Percentiles rank a stretch among this genome's conserved stretches.
Conservation (phyloP, 2,113 vertebrate species). For the Beaufortia kweichowensis region DNA sequence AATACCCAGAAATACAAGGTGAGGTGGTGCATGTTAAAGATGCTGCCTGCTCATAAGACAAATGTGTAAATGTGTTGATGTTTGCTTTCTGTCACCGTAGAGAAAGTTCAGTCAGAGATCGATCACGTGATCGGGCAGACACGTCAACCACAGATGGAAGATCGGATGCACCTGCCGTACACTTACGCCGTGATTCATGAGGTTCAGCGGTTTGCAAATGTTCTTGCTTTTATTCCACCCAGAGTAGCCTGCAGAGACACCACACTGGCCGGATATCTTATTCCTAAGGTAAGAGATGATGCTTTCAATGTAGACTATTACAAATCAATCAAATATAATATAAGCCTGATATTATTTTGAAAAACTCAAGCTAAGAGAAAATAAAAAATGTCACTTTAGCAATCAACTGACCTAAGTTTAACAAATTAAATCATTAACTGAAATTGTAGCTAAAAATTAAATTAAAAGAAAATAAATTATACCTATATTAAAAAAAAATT, state of each 20-base stretch:
- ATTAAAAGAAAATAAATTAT: no score
- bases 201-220: conserved; percentile 69
- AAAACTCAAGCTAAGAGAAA: no score
- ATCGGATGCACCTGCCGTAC: conserved; percentile 61
- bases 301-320: background rate
- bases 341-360: no score
- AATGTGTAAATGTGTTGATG: background rate
- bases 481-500: no score
- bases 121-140: conserved; percentile 52
- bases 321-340: no score
- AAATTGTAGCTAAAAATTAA: no score
- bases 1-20: conserved; percentile 74
- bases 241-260: conserved; percentile 55
- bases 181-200: conserved; percentile 57
- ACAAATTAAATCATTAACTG: no score
- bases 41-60: background rate
- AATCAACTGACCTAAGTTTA: no score
- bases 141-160: conserved; percentile 55
- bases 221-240: conserved; percentile 63
- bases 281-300: conserved; percentile 67
- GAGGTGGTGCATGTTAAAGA: background rate
- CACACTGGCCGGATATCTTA: conserved; percentile 53
- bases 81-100: background rate
- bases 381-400: no score
- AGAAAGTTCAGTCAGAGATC: conserved; percentile 63